Base-by-base conservation (phyloP, 2,113 vertebrate genomes). In the Ranitomeya imitator region DNA sequence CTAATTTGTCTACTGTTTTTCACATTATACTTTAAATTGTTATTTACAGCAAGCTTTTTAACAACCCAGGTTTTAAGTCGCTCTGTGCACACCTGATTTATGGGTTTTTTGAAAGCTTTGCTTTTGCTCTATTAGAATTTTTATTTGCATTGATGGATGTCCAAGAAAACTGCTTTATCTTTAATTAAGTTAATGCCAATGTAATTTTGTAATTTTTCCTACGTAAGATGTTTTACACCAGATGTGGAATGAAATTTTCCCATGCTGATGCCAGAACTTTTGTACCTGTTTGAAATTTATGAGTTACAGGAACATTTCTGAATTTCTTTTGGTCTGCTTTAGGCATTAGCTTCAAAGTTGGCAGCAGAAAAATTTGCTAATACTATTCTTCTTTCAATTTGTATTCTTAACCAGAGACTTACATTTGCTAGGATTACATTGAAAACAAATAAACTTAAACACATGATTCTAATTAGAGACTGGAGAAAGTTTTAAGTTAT, bases 151-250 rank as follows among this genome's bases (percentile, higher is more conserved):
- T 94, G 94, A 95, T 94, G 92, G 82, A 84, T 84, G 82, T 67
- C 65, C 15, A 26, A n/a, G 65, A 67, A 84, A 91, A 93, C 93
- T 90, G 87, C 83, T 80, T 85, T 88, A 90, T 93, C 95, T 93
- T 95, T 95, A 96, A 96, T 96, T 95, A 96, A 96, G 92, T 92
- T 95, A 94, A 96, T 96, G 94, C 95, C 96, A 96, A 95, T 96
- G 95, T 95, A 92, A 96, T 97, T 97, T 94, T 94, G 94, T 31
- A 94, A 93, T 93, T 96, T 74, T 96, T 96, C 94, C 94, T 94
- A 92, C 91, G 95, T 95, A 96, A 96, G 95, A 93, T 91, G 80
- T 95, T 91, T 91, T 91, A 93, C 91, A 96, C 95, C 96, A 95
- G 96, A 96, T 97, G 96, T 94, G 92, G 91, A 89, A 92, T 94